phyloP scores from a whole-genome alignment of 2,888 invertebrate genomes.

The Polyommatus icarus region DNA sequence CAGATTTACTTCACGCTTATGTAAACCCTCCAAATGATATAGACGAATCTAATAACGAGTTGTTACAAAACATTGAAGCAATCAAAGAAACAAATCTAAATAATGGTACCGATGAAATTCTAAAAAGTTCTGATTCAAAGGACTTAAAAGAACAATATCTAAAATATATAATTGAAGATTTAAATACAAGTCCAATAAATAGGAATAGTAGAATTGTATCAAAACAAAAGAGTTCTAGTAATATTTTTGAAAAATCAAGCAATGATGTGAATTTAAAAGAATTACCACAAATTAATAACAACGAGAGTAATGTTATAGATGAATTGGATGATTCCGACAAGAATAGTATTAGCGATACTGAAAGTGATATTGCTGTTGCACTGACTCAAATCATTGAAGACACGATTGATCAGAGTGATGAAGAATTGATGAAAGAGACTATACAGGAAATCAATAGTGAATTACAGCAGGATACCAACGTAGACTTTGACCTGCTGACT shows the following conservation, averaged over 20 bases:
- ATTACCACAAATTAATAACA: slow-evolving; percentile 29
- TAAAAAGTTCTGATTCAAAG: neutral
- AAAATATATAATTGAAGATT: neutral
- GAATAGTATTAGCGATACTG: slow-evolving; percentile 32
- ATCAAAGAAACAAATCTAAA: neutral
- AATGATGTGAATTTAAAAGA: neutral
- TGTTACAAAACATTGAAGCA: neutral
- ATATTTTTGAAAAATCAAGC: neutral
- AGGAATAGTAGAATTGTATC: neutral
- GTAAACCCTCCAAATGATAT: slow-evolving; percentile 24
- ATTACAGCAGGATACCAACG: slow-evolving; percentile 40
- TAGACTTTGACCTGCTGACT: slow-evolving; percentile 56
- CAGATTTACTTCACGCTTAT: slow-evolving; percentile 41
- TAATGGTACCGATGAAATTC: neutral
- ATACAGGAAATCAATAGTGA: slow-evolving; percentile 60
- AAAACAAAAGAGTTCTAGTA: neutral
- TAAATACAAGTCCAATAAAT: neutral
- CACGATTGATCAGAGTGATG: slow-evolving; percentile 48
- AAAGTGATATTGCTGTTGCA: slow-evolving; percentile 58
- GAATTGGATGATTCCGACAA: slow-evolving; percentile 33
- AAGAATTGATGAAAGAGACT: slow-evolving; percentile 59
- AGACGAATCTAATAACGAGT: neutral
- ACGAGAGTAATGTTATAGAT: slow-evolving; percentile 49
- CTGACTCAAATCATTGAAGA: slow-evolving; percentile 65
- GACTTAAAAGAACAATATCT: slow-evolving; percentile 6